phyloP scores from a whole-genome alignment of 2,113 vertebrate genomes.

The Etheostoma spectabile region DNA sequence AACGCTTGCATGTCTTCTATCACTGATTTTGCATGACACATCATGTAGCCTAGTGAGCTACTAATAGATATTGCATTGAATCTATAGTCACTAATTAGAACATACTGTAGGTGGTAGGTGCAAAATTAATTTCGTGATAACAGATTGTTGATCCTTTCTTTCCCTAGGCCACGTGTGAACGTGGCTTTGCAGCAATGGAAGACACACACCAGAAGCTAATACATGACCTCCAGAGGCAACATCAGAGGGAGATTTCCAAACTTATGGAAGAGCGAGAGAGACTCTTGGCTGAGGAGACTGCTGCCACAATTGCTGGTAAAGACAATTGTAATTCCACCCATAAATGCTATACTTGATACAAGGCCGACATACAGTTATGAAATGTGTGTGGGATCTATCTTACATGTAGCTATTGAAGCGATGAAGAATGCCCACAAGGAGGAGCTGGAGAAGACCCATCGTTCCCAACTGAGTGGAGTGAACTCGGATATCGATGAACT shows the following conservation, averaged over 20 bases:
- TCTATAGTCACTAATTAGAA: constrained; percentile 23
- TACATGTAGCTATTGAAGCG: constrained; percentile 92
- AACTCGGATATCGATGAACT: constrained; percentile 94
- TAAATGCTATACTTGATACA: not conserved
- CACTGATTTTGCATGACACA: constrained; percentile 54
- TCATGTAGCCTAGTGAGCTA: constrained; percentile 21
- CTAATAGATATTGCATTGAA: constrained; percentile 35
- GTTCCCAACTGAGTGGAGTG: constrained; percentile 93
- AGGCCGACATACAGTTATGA: not conserved
- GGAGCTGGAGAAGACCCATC: constrained; percentile 94
- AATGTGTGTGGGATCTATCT: not conserved
- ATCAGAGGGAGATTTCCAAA: constrained; percentile 96
- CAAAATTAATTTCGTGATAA: not conserved
- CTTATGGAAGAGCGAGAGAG: constrained; percentile 95
- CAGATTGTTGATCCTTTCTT: not conserved
- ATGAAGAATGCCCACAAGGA: constrained; percentile 99
- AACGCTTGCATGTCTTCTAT: constrained; percentile 63
- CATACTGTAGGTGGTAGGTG: not conserved
- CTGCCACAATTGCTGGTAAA: constrained; percentile 95
- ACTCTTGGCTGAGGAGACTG: constrained; percentile 94
- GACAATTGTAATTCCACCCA: not conserved
- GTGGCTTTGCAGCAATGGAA: constrained; percentile 97
- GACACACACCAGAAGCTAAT: constrained; percentile 98
- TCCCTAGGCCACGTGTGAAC: constrained; percentile 95
- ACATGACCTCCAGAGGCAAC: constrained; percentile 94